Evolutionary conservation across 2,888 invertebrate genomes (phyloP).

Genomic region (Eilema sororculum): DNA sequence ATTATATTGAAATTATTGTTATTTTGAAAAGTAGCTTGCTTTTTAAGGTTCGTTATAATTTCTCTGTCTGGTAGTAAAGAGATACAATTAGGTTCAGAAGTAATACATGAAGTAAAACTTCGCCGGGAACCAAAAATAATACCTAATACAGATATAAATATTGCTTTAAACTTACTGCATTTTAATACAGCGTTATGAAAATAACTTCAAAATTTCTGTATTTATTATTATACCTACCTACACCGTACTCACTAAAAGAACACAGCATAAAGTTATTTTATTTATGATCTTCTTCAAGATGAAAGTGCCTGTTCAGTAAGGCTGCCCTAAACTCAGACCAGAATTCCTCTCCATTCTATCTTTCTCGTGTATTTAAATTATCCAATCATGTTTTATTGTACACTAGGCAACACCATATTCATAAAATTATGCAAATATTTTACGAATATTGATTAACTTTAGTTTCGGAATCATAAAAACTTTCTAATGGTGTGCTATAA

Average conservation of each 20-base stretch:
- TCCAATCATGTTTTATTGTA: neutral
- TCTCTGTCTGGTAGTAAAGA: neutral
- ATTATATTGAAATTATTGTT: constrained; percentile 43
- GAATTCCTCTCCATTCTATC: neutral
- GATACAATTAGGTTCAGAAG: neutral
- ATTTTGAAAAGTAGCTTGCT: neutral
- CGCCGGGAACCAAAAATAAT: no score
- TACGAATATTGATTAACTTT: constrained; percentile 36
- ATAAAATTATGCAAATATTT: constrained; percentile 18
- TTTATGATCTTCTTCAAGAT: neutral
- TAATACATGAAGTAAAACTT: no score
- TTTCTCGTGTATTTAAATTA: neutral
- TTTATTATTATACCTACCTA: no score
- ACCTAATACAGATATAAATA: neutral
- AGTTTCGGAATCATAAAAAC: constrained; percentile 49
- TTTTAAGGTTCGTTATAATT: neutral
- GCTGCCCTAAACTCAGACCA: neutral
- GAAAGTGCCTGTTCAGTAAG: neutral
- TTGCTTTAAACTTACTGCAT: neutral
- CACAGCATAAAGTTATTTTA: neutral
- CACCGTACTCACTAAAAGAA: neutral
- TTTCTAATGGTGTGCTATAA: constrained; percentile 40
- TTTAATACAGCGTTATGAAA: neutral
- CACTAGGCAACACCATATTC: neutral
- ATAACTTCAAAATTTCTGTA: no score